Conservation (phyloP, 2,888 invertebrate species). For the Beris chalybata region DNA sequence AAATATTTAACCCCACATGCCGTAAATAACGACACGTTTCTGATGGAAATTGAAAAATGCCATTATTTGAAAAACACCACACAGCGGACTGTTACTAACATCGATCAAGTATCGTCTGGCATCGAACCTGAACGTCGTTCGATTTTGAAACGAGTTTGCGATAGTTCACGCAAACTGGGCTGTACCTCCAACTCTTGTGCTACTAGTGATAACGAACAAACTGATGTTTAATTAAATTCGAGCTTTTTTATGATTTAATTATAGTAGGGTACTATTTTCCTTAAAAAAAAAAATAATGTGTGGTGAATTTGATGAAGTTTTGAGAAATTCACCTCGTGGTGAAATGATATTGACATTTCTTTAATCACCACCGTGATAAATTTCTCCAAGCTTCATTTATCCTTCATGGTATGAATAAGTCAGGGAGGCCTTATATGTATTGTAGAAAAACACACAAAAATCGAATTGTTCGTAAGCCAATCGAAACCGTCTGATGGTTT, state of each 20-base stretch:
- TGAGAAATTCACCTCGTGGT: too few relatives aligned
- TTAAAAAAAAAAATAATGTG: too few relatives aligned
- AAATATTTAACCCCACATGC: constrained; percentile 50
- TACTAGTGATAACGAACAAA: constrained; percentile 47
- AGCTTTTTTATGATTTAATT: constrained; percentile 15
- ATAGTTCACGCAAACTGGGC: constrained; percentile 52
- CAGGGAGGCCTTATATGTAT: constrained; percentile 17
- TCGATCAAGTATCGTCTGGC: background rate
- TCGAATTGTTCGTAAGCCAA: constrained; percentile 2
- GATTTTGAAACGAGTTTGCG: constrained; percentile 53
- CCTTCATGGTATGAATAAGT: background rate
- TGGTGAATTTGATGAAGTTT: too few relatives aligned
- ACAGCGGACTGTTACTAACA: background rate
- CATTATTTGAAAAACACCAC: constrained; percentile 33
- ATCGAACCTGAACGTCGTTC: constrained; percentile 44
- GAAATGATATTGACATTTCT: too few relatives aligned
- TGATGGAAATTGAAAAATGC: constrained; percentile 38
- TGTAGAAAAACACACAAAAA: constrained; percentile 12
- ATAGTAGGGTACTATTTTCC: background rate
- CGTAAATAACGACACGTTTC: constrained; percentile 34
- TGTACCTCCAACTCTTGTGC: constrained; percentile 50
- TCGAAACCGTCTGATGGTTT: constrained; percentile 15
- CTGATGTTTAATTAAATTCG: constrained; percentile 47
- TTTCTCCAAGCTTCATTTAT: background rate
- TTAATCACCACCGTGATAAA: background rate